phyloP scores from a whole-genome alignment of 2,113 vertebrate genomes.

The Dinomys branickii region DNA sequence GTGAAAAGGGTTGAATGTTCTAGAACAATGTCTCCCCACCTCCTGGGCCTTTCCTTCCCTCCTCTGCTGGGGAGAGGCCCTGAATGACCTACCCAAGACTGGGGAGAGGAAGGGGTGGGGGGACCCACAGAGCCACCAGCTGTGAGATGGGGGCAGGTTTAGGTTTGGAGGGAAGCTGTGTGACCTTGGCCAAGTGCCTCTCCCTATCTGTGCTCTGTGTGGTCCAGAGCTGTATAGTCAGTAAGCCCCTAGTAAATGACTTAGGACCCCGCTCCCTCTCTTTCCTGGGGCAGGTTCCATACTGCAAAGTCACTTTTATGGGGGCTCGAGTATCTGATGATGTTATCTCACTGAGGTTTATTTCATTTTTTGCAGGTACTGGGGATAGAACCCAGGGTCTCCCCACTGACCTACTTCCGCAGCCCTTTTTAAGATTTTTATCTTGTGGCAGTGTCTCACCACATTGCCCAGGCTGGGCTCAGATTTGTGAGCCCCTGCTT shows the following conservation, averaged over 20 bases:
- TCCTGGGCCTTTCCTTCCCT: background rate
- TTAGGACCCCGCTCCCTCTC: background rate
- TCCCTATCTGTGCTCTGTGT: background rate
- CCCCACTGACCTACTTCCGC: background rate
- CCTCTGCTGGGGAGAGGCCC: background rate
- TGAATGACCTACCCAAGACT: background rate
- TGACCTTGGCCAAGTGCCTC: background rate
- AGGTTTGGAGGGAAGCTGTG: background rate
- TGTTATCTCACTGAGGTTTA: background rate
- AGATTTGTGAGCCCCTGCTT: background rate
- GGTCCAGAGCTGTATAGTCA: background rate
- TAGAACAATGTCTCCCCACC: background rate
- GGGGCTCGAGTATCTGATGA: background rate
- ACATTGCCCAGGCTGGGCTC: background rate
- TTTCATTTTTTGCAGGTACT: background rate
- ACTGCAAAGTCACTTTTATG: background rate
- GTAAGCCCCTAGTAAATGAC: no score
- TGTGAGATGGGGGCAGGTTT: no score
- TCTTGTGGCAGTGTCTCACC: no score
- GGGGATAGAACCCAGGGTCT: background rate
- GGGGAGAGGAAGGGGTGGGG: background rate
- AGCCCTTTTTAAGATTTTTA: background rate
- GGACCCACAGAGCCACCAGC: background rate
- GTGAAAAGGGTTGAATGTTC: background rate
- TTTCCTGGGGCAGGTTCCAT: background rate